Evolutionary conservation across 1,140 invertebrate species (phyloP), one percentile per base, ranked within the genome.

Genomic region (Aphidius gifuensis): DNA sequence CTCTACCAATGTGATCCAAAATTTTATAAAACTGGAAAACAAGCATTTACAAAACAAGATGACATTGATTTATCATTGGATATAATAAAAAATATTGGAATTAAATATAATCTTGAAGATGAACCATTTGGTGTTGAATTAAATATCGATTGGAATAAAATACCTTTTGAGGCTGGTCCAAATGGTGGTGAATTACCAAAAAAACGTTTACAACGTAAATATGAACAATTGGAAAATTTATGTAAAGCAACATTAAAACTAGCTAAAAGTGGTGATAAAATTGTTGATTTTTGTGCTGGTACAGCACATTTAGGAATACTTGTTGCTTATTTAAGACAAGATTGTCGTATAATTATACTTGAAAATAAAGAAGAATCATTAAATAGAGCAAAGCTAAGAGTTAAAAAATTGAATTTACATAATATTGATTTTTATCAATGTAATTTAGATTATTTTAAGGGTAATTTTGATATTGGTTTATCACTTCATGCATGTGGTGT

Each of bases 261-360:
- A 50, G 89, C 86, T 0, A 81, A 82, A 59, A 68, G 70, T 0
- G 74, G 70, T 3, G 65, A 79, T 40, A 70, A 84, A 11, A 93
- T 98, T 66, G 92, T 97, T 4, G 96, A 98, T 76, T 98, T 97
- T 79, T 98, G 96, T 79, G 92, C 91, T 70, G 96, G 95, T 4
- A 90, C 92, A 68, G 95, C 95, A 4, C 94, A 97, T 81, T 81
- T 98, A 62, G 95, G 94, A 5, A 90, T 98, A 66, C 70, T 96
- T 5, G 72, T 97, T 45, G 94, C 94, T 1, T 83, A 90, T 68
- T 78, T 92, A 23, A 75, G 96, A 47, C 94, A 93, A 6, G 71
- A 85, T 9, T 91, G 90, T 68, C 84, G 78, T 5, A 79, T 97
- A 9, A 86, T 95, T 71, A 77, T 98, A 32, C 81, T 98, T 51